Evolutionary conservation across 2,113 vertebrate genomes (phyloP), one percentile per base, ranked within the genome.

Genomic region (Heterochromis multidens): DNA sequence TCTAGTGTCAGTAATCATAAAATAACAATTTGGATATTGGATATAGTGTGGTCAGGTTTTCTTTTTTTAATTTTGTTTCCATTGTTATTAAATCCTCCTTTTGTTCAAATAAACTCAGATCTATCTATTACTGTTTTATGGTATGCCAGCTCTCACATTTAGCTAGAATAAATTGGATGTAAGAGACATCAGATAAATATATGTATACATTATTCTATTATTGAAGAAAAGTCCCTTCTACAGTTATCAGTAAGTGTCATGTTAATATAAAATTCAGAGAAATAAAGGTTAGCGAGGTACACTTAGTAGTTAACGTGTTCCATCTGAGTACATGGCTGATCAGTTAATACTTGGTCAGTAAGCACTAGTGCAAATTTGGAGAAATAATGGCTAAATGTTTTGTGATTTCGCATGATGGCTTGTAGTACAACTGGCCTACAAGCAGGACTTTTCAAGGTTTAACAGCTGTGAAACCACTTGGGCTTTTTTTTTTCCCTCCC

Each of bases 401-500:
- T 13, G 40, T 43, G 46, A 49, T 49, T 49, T 49, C 46, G 17
- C 14, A 5, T 46, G 46, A 17, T 52, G 11, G 3, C 40, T 19
- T 19, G 7, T 19, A 19, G 49, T 54, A n/a, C 52, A n/a, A 54
- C 6, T 9, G 19, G 2, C 16, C 8, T 56, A 46, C 40, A 70
- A 70, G n/a, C 25, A 0, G 43, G 11, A 52, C 21, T 2, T 19
- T 52, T 74, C 13, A 33, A 74, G 11, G 43, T 54, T 74, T 54
- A 74, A 74, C 14, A 74, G 54, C 9, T 83, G 7, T 43, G 3
- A 43, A 82, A 19, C 23, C 0, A 6, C 21, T 46, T 19, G 12
- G 0, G 35, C 1, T 29, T 54, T 31, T 6, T 31, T 6, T 27
- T 12, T 7, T 4, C 0, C 3, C 17, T 33, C 46, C 19, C 40